phyloP scores from a whole-genome alignment of 2,113 vertebrate species.

The Oplegnathus fasciatus region DNA sequence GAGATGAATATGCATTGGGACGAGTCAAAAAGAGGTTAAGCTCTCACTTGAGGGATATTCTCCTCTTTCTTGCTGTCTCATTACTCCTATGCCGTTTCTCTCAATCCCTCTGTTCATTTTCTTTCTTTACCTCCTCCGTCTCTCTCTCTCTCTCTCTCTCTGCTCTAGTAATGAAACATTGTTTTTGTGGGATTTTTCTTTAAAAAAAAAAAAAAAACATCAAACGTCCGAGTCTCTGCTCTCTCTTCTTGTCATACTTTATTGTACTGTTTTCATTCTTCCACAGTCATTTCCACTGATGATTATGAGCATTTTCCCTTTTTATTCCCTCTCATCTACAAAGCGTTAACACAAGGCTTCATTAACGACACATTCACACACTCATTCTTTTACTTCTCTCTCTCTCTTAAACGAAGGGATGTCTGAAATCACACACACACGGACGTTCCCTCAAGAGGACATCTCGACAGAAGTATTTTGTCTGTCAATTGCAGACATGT shows the following conservation, averaged over 20 bases:
- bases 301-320: slow-evolving; percentile 3
- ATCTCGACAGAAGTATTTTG: slow-evolving; percentile 20
- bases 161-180: not conserved
- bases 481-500: slow-evolving; percentile 42
- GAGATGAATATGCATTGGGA: slow-evolving; percentile 38
- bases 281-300: not conserved
- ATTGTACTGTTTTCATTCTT: not conserved
- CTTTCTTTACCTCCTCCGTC: not conserved
- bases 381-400: not conserved
- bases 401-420: not conserved
- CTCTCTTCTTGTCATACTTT: not conserved
- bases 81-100: not conserved
- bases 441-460: not conserved
- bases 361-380: slow-evolving; percentile 26
- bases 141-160: not conserved
- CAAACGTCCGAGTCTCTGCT: not conserved
- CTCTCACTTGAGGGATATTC: slow-evolving; percentile 32
- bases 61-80: slow-evolving; percentile 15
- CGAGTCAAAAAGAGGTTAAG: slow-evolving; percentile 45
- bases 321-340: not conserved
- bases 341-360: slow-evolving; percentile 18
- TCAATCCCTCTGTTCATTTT: not conserved
- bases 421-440: not conserved
- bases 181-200: slow-evolving; percentile 9
- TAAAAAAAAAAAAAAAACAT: not conserved